Base-by-base conservation (phyloP, 37 sponge, comb jelly and placozoan species). In the Axinella damicornis region DNA sequence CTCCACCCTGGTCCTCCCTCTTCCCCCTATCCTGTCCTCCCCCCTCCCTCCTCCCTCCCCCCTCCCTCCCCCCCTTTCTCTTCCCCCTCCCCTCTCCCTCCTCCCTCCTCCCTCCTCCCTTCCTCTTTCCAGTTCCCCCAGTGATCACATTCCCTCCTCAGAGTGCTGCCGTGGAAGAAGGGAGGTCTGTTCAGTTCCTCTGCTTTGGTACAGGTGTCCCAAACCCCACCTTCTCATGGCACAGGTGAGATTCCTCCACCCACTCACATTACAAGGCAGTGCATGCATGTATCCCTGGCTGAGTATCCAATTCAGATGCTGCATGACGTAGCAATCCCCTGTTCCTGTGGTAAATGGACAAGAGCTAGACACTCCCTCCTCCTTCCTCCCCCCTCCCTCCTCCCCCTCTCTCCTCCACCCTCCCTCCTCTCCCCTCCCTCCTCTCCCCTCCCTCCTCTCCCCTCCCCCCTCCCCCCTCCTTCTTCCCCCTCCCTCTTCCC, bases 111-210 rank as follows among this genome's bases (percentile, higher is more conserved):
- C 0, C 38, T 25, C 14, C 25, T 30, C 13, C 59, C n/a, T n/a
- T n/a, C n/a, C n/a, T n/a, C n/a, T n/a, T n/a, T n/a, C 4, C 80
- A 93, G 93, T 88, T 54, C 63, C 86, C 41, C 85, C 89, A 53
- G 21, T 39, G 15, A 93, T 93, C 16, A 66, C 62, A 4, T 34
- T 39, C 5, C 56, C 86, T 25, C 89, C 89, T 20, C 35, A 20
- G 24, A 67, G 72, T 33, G 65, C 79, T 20, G 34, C 67, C 0
- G 76, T 37, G 2, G 62, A 83, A 41, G 32, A 57, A 19, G 84
- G 69, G 2, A 32, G 46, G 55, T 57, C 57, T 15, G 81, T 59
- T 0, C 55, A 28, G 35, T 82, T 94, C 67, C 28, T 52, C 9
- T 94, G 94, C 74, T 36, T 73, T 12, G 78, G 84, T n/a, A 39